phyloP scores from a whole-genome alignment of 2,888 invertebrate species.

The Morpho deidamia region DNA sequence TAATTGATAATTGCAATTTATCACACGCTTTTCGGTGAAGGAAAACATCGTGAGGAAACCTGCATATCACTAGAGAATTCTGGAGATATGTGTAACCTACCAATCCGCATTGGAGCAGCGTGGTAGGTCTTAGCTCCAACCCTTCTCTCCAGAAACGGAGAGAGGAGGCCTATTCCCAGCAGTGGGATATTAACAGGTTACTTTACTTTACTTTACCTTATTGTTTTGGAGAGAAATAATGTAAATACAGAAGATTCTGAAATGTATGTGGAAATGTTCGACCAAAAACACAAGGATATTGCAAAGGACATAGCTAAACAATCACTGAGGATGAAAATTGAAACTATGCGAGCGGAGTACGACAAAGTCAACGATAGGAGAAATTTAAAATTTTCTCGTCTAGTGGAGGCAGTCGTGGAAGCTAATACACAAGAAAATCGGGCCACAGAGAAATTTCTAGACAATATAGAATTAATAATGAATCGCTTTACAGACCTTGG shows the following conservation, averaged over 20 bases:
- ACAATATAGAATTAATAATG: constrained; percentile 36
- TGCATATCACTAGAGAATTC: too few relatives aligned
- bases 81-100: too few relatives aligned
- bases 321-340: constrained; percentile 21
- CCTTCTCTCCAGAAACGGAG: too few relatives aligned
- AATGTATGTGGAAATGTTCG: constrained; percentile 3
- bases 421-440: constrained; percentile 28
- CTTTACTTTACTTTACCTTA: too few relatives aligned
- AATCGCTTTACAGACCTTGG: constrained; percentile 29
- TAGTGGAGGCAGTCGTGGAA: constrained; percentile 24
- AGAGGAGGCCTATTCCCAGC: too few relatives aligned
- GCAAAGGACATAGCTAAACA: constrained; percentile 16
- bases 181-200: too few relatives aligned
- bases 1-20: too few relatives aligned
- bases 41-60: too few relatives aligned
- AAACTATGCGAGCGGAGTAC: constrained; percentile 18
- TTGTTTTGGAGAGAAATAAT: constrained; percentile 13
- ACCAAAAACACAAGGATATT: constrained; percentile 8
- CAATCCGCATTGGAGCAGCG: too few relatives aligned
- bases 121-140: too few relatives aligned
- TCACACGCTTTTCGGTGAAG: too few relatives aligned
- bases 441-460: constrained; percentile 37
- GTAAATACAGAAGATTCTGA: constrained; percentile 1
- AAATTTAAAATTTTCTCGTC: constrained; percentile 19
- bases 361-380: constrained; percentile 15